phyloP scores from a whole-genome alignment of 2,113 vertebrate genomes.

The Petromus typicus region DNA sequence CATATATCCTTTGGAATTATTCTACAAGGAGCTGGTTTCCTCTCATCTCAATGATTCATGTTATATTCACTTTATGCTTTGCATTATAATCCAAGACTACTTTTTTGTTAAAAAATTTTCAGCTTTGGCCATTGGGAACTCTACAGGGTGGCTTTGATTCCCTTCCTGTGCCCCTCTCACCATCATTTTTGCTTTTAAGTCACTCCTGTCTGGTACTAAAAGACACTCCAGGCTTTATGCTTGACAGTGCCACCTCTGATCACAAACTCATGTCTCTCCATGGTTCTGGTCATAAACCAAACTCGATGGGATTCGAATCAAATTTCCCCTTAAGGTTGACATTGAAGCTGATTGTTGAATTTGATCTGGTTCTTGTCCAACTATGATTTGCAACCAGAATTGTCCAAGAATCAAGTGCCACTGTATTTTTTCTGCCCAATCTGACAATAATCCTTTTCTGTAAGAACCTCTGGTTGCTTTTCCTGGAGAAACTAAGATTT shows the following conservation, averaged over 20 bases:
- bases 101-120: not conserved
- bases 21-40: not conserved
- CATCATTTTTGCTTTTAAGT: not conserved
- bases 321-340: not conserved
- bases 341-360: not conserved
- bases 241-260: not conserved
- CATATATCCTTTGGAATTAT: not conserved
- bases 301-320: not conserved
- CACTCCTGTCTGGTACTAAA: not conserved
- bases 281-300: not conserved
- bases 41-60: not conserved
- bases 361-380: not conserved
- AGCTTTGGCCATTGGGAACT: not conserved
- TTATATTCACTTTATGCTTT: slow-evolving; percentile 9
- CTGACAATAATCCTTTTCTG: not conserved
- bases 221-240: not conserved
- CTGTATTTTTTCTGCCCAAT: not conserved
- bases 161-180: not conserved
- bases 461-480: not conserved
- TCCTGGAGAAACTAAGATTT: not conserved
- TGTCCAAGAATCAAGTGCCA: not conserved
- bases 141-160: not conserved
- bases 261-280: not conserved
- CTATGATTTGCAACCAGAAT: not conserved
- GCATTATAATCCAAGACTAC: not conserved